Conservation (phyloP, 2,113 vertebrate species). For the Paedocypris sp. region DNA sequence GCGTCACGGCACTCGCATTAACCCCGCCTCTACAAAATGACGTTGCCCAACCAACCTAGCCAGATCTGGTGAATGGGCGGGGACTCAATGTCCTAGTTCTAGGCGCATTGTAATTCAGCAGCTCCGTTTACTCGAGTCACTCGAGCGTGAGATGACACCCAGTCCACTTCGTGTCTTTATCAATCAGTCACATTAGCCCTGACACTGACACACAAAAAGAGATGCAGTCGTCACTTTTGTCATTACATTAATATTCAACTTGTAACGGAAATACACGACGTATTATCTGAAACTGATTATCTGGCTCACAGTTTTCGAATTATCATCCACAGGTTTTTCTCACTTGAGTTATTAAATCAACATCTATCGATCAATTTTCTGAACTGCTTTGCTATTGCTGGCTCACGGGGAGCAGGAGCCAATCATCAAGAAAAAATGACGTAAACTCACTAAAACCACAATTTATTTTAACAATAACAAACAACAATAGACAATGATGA, state of each 20-base stretch:
- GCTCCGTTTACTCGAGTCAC: slow-evolving; percentile 22
- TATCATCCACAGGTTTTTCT: no score
- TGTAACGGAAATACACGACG: background rate
- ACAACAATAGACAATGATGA: slow-evolving; percentile 41
- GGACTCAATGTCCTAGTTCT: slow-evolving; percentile 39
- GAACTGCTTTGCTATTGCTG: no score
- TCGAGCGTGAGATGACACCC: slow-evolving; percentile 9
- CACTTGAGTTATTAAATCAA: no score
- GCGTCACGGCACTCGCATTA: slow-evolving; percentile 11
- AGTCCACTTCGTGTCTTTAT: slow-evolving; percentile 4
- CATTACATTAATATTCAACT: background rate
- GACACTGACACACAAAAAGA: background rate
- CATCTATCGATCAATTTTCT: no score
- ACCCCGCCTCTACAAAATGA: background rate
- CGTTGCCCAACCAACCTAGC: slow-evolving; percentile 28
- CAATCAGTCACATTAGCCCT: slow-evolving; percentile 7
- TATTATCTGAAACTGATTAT: background rate
- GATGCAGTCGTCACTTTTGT: background rate
- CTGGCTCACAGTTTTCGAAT: no score
- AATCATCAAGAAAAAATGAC: background rate
- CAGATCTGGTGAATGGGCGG: slow-evolving; percentile 20
- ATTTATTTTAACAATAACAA: slow-evolving; percentile 56
- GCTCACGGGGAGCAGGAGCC: no score
- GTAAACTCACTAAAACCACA: slow-evolving; percentile 41
- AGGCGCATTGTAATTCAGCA: slow-evolving; percentile 34